Evolutionary conservation across 2,888 invertebrate species (phyloP).

Genomic region (Amphipoea lucens): DNA sequence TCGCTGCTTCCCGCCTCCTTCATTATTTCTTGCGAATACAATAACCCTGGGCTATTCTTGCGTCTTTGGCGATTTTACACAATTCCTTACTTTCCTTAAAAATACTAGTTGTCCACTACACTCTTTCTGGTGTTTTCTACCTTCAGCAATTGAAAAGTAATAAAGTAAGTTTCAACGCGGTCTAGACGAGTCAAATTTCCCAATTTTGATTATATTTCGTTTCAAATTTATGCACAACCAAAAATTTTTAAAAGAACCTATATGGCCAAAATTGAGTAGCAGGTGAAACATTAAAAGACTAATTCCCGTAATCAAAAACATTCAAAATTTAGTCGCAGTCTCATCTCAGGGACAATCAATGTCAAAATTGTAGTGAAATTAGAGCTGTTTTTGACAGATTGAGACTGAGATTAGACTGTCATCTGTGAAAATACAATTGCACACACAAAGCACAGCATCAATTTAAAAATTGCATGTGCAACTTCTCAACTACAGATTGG

Average conservation of each 20-base stretch:
- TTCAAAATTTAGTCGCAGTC: not conserved
- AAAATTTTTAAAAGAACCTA: not conserved
- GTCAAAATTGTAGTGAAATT: not conserved
- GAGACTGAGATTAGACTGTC: too few species aligned
- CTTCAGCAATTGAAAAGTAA: not conserved
- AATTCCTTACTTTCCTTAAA: not conserved
- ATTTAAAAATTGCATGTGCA: not conserved
- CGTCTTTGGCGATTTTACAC: not conserved
- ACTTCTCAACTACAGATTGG: too few species aligned
- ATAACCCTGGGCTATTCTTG: slow-evolving; percentile 61
- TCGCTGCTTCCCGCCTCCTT: slow-evolving; percentile 65
- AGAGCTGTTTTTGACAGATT: not conserved
- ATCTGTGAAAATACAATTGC: not conserved
- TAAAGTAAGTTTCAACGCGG: not conserved
- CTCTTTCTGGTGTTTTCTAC: not conserved
- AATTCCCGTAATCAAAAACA: not conserved
- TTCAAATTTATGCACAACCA: not conserved
- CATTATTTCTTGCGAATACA: slow-evolving; percentile 63
- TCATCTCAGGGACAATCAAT: not conserved
- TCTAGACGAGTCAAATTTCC: not conserved
- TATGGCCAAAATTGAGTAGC: not conserved
- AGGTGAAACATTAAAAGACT: not conserved
- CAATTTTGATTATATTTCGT: not conserved
- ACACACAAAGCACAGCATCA: not conserved
- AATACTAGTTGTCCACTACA: not conserved